A percentile compares a stretch with the other conserved stretches of the same genome.
These are phyloP conservation scores for Calliopsis andreniformis DNA, from an alignment of 1,140 invertebrate genomes.

Conservation along the genomic window DNA sequence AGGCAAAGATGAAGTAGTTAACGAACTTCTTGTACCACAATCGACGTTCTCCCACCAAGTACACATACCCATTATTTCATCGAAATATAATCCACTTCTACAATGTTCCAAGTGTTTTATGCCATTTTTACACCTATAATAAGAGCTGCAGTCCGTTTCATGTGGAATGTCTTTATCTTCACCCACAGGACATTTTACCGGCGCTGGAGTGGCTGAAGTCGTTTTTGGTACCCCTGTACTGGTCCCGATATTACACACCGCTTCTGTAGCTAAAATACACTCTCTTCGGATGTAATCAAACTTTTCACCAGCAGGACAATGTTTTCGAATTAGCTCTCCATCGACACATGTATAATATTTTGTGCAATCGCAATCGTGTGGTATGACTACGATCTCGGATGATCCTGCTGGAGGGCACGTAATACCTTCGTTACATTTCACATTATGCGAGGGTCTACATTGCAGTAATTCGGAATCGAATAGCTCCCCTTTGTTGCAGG, in stretches of 20 bases:
- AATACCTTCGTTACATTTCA: background rate
- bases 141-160: conserved; percentile 63
- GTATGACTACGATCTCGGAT: conserved; percentile 69
- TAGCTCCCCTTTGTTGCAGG: conserved; percentile 70
- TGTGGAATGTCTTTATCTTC: background rate
- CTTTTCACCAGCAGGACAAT: conserved; percentile 75
- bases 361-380: conserved; percentile 80
- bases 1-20: background rate
- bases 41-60: background rate
- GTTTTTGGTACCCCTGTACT: background rate
- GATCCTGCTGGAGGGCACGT: conserved; percentile 34
- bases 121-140: conserved; percentile 68
- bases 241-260: conserved; percentile 68
- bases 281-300: conserved; percentile 80
- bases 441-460: conserved; percentile 65
- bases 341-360: conserved; percentile 82
- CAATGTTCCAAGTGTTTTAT: conserved; percentile 63
- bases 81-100: conserved; percentile 74
- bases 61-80: conserved; percentile 30
- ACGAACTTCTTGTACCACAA: background rate
- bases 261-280: conserved; percentile 77
- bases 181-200: background rate
- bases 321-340: conserved; percentile 76
- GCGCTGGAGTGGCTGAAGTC: no score
- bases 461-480: conserved; percentile 71